Conservation (phyloP, 2,113 vertebrate genomes). For the Clarias macrocephalus region DNA sequence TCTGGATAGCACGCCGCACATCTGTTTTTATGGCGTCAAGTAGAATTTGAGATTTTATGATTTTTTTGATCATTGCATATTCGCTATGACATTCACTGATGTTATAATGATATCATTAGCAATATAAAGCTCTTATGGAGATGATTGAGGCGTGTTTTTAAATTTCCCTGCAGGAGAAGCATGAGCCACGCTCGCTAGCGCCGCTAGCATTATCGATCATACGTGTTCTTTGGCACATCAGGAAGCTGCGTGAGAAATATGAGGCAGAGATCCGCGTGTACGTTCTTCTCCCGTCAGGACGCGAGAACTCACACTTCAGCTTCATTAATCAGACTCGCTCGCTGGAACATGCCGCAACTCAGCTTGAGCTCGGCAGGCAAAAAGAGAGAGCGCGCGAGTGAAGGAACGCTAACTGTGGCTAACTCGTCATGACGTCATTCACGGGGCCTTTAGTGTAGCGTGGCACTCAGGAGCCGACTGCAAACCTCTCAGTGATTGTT, state of each 20-base stretch:
- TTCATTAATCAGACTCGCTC: slow-evolving; percentile 47
- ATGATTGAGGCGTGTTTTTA: background rate
- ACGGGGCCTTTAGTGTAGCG: slow-evolving; percentile 45
- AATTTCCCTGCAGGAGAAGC: background rate
- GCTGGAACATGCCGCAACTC: slow-evolving; percentile 55
- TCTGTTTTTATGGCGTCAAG: background rate
- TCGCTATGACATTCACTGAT: background rate
- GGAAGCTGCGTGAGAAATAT: slow-evolving; percentile 36
- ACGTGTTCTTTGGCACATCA: slow-evolving; percentile 10
- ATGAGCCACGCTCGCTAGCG: background rate
- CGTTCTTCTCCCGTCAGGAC: slow-evolving; percentile 33
- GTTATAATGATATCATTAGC: background rate
- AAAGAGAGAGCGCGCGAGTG: slow-evolving; percentile 26
- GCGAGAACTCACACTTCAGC: slow-evolving; percentile 31
- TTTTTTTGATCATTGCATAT: too few relatives aligned
- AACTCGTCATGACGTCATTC: slow-evolving; percentile 74
- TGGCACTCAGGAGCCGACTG: slow-evolving; percentile 43
- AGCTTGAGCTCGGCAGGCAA: slow-evolving; percentile 55
- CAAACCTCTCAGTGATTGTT: slow-evolving; percentile 40
- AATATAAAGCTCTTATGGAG: background rate
- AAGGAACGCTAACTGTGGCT: slow-evolving; percentile 69
- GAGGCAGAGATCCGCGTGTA: slow-evolving; percentile 29
- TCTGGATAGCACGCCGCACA: background rate
- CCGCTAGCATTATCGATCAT: background rate
- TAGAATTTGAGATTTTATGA: background rate